phyloP scores from a whole-genome alignment of 2,797 vertebrate genomes.

The Anguilla anguilla region DNA sequence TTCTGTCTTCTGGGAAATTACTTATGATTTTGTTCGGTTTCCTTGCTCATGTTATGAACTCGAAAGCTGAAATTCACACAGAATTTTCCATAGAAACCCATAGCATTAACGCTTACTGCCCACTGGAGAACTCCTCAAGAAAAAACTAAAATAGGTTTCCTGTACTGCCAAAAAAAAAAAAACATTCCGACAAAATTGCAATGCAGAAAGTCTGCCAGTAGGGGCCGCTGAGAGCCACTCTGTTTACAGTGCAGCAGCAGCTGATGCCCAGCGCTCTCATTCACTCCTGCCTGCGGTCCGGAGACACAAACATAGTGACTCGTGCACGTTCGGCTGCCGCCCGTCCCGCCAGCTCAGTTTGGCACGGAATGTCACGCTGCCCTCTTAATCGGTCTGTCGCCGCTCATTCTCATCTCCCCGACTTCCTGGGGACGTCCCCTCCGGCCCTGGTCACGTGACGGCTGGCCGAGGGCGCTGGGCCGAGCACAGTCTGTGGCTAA shows the following conservation, averaged over 20 bases:
- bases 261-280: neutral
- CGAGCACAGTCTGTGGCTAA: slow-evolving; percentile 64
- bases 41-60: neutral
- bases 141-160: neutral
- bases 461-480: slow-evolving; percentile 48
- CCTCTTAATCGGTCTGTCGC: neutral
- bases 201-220: neutral
- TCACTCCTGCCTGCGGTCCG: neutral
- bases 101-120: neutral
- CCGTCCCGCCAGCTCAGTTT: neutral
- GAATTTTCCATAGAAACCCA: neutral
- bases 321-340: neutral
- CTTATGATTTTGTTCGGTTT: neutral
- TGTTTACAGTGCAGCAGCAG: slow-evolving; percentile 28
- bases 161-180: neutral
- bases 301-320: neutral
- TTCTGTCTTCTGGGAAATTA: neutral
- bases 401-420: neutral
- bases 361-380: neutral
- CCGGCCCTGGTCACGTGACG: slow-evolving; percentile 61
- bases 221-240: neutral
- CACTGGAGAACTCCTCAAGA: neutral
- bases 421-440: neutral
- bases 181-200: neutral
- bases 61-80: neutral